Evolutionary conservation across 2,113 vertebrate species (phyloP), one percentile per base, ranked within the genome.

Genomic region (Suricata suricatta): DNA sequence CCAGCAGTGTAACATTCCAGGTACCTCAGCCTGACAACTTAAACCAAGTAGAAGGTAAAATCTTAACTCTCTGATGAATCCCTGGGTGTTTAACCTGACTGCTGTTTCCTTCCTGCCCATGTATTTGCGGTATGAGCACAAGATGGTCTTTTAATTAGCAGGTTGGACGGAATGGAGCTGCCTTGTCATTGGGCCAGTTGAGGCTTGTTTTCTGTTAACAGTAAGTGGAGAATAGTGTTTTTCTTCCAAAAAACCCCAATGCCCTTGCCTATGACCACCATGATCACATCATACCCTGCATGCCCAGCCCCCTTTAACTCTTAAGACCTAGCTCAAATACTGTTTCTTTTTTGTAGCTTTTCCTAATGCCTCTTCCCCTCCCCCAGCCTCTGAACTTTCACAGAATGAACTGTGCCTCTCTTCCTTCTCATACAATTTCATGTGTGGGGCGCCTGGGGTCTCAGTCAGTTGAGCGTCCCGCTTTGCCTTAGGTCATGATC

Each of bases 21-120:
- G 72, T 85, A 35, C 16, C 93, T 97, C 63, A 88, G n/a, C 69
- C 69, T 95, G 91, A 94, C 47, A 68, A 29, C 64, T 86, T 80
- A 52, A 47, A 85, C 14, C 72, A 91, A 88, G 76, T 74, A 74
- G 91, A 98, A 96, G 13, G 63, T 68, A 90, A 64, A 93, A 74
- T 50, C 63, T 89, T 52, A 54, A 15, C 33, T 95, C 7, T 27
- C 13, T 77, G 82, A 69, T 27, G 60, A 91, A 84, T 60, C n/a
- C 35, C 69, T 63, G 31, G 17, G 47, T 85, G 23, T 33, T 15
- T 29, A 47, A 33, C 15, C 50, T 31, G 15, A 33, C 31, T 38
- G 12, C n/a, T 69, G 14, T 38, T 72, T n/a, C 7, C 29, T 92
- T 94, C 17, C 77, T 83, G 64, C 57, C 7, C 0, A 19, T 1